Base-by-base conservation (phyloP, 2,888 invertebrate species). In the Leptinotarsa peninsularis region DNA sequence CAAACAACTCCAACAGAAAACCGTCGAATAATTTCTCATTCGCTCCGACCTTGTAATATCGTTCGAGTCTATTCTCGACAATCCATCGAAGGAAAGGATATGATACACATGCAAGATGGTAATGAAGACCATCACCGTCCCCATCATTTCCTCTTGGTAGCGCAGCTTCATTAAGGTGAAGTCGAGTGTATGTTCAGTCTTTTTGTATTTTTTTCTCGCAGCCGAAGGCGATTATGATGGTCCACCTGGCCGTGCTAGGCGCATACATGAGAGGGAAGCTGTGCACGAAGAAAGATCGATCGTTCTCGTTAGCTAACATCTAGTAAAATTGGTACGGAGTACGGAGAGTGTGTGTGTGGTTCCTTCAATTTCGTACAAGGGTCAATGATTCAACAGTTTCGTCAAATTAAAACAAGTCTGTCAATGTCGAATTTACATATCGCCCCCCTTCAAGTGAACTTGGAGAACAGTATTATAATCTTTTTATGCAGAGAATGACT, bases 91-190 rank as follows among this genome's bases (percentile, higher is more conserved):
- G 7, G 33, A 63, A 63, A 63, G 63, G 63, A 63, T 33, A 43
- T 63, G 63, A 70, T 58, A 56, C 43, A 56, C 76, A 76, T 78
- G 78, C 76, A 60, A 78, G 78, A 76, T 73, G 75, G 73, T 78
- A 76, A 78, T 78, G 78, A 76, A 75, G 77, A 76, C 68, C 72
- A 58, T 63, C 71, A 63, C 58, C 66, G 69, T 68, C 69, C 67
- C 71, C 74, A 72, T 66, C 67, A 73, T 75, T 78, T 78, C 76
- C 76, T 74, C 74, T 76, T 71, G 76, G 78, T 78, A 78, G 78
- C 78, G 69, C 69, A 75, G 74, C 71, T 76, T 78, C 76, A 78
- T 78, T 78, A 78, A 78, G 63, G 75, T 76, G 73, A 73, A 78
- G 74, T 72, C 69, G 72, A 71, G 66, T 67, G 72, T 75, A 66